Evolutionary conservation across 2,113 vertebrate genomes (phyloP), one percentile per base, ranked within the genome.

Genomic region (Poecile atricapillus): DNA sequence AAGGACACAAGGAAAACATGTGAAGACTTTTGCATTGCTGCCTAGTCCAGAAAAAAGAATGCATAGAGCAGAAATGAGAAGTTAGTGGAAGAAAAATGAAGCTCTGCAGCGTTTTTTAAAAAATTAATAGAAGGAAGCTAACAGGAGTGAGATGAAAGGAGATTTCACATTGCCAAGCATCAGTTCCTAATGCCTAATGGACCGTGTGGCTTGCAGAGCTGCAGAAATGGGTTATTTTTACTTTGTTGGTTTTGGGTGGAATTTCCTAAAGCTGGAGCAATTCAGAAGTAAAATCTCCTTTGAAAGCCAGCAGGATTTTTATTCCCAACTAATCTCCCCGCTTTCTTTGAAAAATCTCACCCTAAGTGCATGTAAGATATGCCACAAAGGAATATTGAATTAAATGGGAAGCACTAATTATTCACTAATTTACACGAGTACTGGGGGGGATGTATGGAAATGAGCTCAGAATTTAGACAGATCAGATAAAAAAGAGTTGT

Each of bases 151-250:
- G 94, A 89, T 77, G 84, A 95, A 90, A 91, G 93, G 55, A 13
- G 4, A 62, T 87, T 82, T 83, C 69, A 31, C 27, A 9, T 19
- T 69, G 70, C 89, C 75, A 79, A 47, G 69, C 63, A 22, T 15
- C 83, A 79, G 46, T 30, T 80, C 27, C 74, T 67, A 73, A 31
- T 39, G 74, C 81, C 62, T 92, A 73, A 79, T 33, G 49, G 65
- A 49, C 37, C 73, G 25, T 64, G 59, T 77, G 84, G 78, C 89
- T 79, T 84, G 58, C 58, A 91, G 65, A 77, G 78, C n/a, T 65
- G 67, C 77, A 94, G 78, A 76, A 96, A 94, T 1, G 6, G 55
- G 75, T 90, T 88, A 67, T 88, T 92, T 94, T 90, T 73, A 62
- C 84, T 70, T 68, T 76, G n/a, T 79, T 95, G 84, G 1, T 58